Evolutionary conservation across 2,797 vertebrate genomes (phyloP), one percentile per base, ranked within the genome.

Genomic region (Orestias chungarensis): DNA sequence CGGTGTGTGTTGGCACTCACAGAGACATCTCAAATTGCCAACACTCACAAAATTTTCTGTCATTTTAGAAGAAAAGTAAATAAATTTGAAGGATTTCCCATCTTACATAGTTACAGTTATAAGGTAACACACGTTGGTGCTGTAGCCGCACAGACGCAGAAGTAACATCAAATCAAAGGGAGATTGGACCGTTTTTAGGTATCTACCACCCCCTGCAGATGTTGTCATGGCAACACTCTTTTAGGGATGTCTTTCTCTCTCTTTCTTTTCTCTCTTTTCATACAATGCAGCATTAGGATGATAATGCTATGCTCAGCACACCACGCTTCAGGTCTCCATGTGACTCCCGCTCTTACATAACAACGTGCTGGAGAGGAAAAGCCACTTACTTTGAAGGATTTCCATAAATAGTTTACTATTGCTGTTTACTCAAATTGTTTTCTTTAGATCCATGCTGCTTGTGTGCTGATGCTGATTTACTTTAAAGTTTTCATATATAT

Each of bases 221-320:
- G 94, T 94, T 94, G 92, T 92, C 93, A 94, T 94, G 92, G 94
- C 88, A 94, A 95, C 93, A 76, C 84, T 91, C 88, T 87, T 92
- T 86, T 91, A 82, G 92, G 85, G 73, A 72, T 84, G 47, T 90
- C 88, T 78, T 73, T 85, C 70, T 75, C 76, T 49, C 75, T 66
- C 73, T 84, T 59, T 85, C 79, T n/a, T n/a, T n/a, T 74, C 67
- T 85, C 67, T 73, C n/a, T 25, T 67, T 23, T 77, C 75, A 79
- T 76, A 84, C 82, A 85, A 85, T 90, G 88, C 89, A 88, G 88
- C 76, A 88, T 84, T 84, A 84, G 83, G 89, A 86, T 83, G 88
- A 88, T 85, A 89, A 89, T 87, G 77, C 77, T 87, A 79, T 64
- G 86, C 79, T 85, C 78, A 73, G 84, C 75, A 73, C 79, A 78